These are phyloP conservation scores for Aphelenchoides fujianensis DNA, from an alignment of 1,140 invertebrate genomes.

Conservation along the genomic window DNA sequence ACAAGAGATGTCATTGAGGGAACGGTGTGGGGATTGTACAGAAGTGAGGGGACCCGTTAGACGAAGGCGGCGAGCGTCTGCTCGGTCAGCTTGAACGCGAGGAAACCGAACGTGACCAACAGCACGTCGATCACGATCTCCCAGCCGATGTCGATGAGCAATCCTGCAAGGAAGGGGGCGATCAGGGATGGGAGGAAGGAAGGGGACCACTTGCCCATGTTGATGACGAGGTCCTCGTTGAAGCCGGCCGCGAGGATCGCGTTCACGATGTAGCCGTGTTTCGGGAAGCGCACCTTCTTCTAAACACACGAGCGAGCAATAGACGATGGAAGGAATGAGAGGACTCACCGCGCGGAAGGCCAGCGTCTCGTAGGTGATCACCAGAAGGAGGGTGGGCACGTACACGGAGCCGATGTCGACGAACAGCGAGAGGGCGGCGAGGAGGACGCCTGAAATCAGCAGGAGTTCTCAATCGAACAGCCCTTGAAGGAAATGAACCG, in stretches of 20 bases:
- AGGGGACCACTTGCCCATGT: not conserved
- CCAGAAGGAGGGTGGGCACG: not conserved
- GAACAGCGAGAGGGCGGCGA: not conserved
- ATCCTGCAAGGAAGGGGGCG: not conserved
- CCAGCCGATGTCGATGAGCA: slow-evolving; percentile 20
- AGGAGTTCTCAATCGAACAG: too few relatives aligned
- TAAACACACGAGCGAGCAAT: not conserved
- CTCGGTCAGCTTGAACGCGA: not conserved
- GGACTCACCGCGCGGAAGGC: slow-evolving; percentile 10
- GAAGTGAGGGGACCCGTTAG: too few relatives aligned
- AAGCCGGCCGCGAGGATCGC: not conserved
- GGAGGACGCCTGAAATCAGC: slow-evolving; percentile 7
- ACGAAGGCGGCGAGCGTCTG: not conserved
- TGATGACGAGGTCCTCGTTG: slow-evolving; percentile 15
- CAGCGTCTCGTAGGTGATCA: not conserved
- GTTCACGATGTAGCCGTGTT: slow-evolving; percentile 14
- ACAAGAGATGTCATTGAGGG: too few relatives aligned
- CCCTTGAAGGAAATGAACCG: not conserved
- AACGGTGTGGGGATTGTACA: too few relatives aligned
- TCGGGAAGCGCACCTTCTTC: slow-evolving; percentile 12
- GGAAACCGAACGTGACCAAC: not conserved
- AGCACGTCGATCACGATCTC: slow-evolving; percentile 2
- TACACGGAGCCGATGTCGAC: not conserved
- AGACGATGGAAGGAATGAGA: not conserved
- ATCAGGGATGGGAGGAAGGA: not conserved